Evolutionary conservation across 1,140 invertebrate genomes (phyloP).

Genomic region (Drosophila repletoides): DNA sequence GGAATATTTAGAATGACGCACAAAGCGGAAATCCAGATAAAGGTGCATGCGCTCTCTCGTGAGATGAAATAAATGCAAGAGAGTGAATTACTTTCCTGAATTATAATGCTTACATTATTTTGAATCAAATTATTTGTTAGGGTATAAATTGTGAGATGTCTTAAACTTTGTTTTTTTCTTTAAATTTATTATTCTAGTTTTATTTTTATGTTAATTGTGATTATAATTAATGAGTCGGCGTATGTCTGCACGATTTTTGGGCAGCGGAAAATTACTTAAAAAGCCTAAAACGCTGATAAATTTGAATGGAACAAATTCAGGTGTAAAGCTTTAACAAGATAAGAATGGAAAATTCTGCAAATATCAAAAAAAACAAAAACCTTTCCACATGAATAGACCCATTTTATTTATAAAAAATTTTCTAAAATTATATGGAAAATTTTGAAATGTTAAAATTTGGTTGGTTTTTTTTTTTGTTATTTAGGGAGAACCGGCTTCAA

Average conservation of each 20-base stretch:
- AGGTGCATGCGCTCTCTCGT: too few species aligned
- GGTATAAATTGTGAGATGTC: slow-evolving; percentile 4
- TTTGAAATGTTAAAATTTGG: background rate
- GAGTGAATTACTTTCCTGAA: too few species aligned
- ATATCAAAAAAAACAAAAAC: background rate
- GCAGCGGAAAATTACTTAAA: slow-evolving; percentile 35
- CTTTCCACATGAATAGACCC: too few species aligned
- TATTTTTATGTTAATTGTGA: slow-evolving; percentile 62
- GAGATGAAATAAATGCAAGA: too few species aligned
- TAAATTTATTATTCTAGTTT: slow-evolving; percentile 30
- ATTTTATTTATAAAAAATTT: too few species aligned
- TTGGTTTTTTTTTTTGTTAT: background rate
- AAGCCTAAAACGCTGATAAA: background rate
- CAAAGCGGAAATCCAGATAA: background rate
- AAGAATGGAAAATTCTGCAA: slow-evolving; percentile 10
- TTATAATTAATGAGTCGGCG: slow-evolving; percentile 51
- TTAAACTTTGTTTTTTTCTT: slow-evolving; percentile 9
- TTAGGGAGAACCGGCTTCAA: slow-evolving; percentile 49
- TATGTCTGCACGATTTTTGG: slow-evolving; percentile 22
- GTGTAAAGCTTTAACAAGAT: background rate
- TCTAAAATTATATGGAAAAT: too few species aligned
- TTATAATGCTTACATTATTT: too few species aligned
- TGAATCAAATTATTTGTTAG: slow-evolving; percentile 10
- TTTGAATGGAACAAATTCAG: slow-evolving; percentile 21
- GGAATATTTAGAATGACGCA: background rate